A percentile compares a stretch with the other conserved stretches of the same genome.
Evolutionary conservation across 2,888 invertebrate species (phyloP).

Genomic region (Timandra comae): DNA sequence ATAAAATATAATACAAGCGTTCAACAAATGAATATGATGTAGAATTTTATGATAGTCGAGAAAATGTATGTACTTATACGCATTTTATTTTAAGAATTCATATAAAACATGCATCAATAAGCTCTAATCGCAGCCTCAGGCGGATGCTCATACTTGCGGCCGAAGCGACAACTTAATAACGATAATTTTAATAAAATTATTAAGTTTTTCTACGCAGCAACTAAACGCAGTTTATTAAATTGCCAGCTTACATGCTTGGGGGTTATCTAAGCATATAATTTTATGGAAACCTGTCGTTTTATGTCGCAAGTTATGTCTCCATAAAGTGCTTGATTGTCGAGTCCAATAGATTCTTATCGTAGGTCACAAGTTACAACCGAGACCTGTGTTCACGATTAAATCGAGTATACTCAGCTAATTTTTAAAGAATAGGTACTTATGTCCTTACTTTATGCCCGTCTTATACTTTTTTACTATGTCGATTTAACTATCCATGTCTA

Average conservation of each 20-base stretch:
- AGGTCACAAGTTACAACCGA: background rate
- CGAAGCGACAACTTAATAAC: conserved; percentile 20
- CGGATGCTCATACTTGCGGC: conserved; percentile 16
- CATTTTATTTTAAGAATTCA: too few species aligned
- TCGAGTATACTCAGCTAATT: conserved; percentile 13
- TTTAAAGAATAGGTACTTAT: conserved; percentile 1
- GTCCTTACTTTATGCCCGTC: too few species aligned
- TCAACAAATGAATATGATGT: too few species aligned
- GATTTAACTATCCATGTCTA: too few species aligned
- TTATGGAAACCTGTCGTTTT: conserved; percentile 7
- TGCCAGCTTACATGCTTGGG: background rate
- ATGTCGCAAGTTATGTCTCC: too few species aligned
- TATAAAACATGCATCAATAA: too few species aligned
- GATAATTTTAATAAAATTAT: conserved; percentile 15
- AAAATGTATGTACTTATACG: too few species aligned
- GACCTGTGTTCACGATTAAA: background rate
- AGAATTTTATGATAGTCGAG: too few species aligned
- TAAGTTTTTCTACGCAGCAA: conserved; percentile 8
- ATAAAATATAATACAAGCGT: background rate
- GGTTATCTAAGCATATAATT: conserved; percentile 9
- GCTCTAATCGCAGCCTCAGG: conserved; percentile 14
- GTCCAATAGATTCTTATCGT: background rate
- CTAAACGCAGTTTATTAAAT: conserved; percentile 4
- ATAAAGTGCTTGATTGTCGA: background rate
- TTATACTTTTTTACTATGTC: too few species aligned